Conservation (phyloP, 2,113 vertebrate species). For the Carollia perspicillata region DNA sequence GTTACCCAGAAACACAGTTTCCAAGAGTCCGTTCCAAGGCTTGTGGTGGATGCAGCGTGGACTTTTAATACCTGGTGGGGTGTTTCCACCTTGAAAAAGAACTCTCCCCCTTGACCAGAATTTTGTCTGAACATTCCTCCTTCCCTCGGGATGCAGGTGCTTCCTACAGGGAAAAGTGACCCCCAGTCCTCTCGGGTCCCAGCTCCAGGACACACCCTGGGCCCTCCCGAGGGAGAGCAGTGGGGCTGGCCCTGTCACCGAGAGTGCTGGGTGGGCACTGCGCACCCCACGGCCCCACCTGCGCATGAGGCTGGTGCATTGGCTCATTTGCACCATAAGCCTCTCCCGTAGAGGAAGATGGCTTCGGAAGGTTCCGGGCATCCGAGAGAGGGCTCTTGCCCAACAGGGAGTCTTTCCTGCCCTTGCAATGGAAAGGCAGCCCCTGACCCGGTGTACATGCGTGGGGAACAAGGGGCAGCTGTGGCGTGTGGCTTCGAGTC, state of each 20-base stretch:
- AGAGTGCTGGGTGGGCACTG: not conserved
- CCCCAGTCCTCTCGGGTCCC: not conserved
- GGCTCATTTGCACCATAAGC: not conserved
- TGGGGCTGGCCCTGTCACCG: no score
- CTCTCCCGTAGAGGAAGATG: not conserved
- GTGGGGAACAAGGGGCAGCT: not conserved
- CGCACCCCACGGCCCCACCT: accelerated
- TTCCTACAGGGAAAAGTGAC: not conserved
- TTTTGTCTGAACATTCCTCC: not conserved
- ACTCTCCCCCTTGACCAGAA: not conserved
- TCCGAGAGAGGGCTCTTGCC: not conserved
- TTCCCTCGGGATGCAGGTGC: not conserved
- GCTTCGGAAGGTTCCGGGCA: not conserved
- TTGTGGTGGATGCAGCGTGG: not conserved
- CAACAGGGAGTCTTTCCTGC: not conserved
- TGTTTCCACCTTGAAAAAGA: not conserved
- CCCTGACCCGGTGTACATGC: not conserved
- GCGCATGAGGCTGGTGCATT: accelerated
- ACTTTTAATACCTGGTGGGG: not conserved
- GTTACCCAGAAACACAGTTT: not conserved
- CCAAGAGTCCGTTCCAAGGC: not conserved
- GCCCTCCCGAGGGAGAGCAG: not conserved
- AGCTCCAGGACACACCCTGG: not conserved
- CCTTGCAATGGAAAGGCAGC: not conserved
- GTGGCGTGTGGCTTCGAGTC: not conserved